A percentile compares a stretch with the other conserved stretches of the same genome.
Evolutionary conservation across 1,140 invertebrate genomes (phyloP).

Genomic region (Halyomorpha halys): DNA sequence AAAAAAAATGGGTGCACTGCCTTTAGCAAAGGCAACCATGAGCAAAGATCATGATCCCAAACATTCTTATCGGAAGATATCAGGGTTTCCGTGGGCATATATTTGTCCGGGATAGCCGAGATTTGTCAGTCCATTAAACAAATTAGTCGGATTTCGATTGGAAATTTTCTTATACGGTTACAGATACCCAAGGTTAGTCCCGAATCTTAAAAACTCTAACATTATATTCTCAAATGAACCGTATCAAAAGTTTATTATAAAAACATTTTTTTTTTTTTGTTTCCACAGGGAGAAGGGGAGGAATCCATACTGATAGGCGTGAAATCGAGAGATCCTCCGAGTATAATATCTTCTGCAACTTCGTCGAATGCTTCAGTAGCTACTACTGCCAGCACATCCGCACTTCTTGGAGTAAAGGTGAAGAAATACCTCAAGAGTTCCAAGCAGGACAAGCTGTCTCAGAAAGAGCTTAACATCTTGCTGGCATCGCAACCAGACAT

Average conservation of each 20-base stretch:
- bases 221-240: too few relatives aligned
- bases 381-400: constrained; percentile 7
- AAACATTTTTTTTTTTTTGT: neutral
- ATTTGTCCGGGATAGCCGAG: too few relatives aligned
- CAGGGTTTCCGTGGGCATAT: too few relatives aligned
- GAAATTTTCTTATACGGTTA: too few relatives aligned
- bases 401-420: neutral
- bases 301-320: constrained; percentile 5
- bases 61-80: neutral
- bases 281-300: constrained; percentile 10
- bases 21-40: neutral
- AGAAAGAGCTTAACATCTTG: constrained; percentile 7
- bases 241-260: too few relatives aligned
- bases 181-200: too few relatives aligned
- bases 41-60: constrained; percentile 1
- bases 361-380: constrained; percentile 16
- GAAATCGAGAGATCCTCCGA: constrained; percentile 1
- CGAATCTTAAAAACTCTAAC: too few relatives aligned
- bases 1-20: constrained; percentile 2
- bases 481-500: neutral
- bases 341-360: constrained; percentile 15
- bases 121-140: too few relatives aligned
- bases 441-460: neutral
- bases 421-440: neutral
- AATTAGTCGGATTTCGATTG: too few relatives aligned